Conservation (phyloP, 2,888 invertebrate genomes). For the Osmoderma eremita region DNA sequence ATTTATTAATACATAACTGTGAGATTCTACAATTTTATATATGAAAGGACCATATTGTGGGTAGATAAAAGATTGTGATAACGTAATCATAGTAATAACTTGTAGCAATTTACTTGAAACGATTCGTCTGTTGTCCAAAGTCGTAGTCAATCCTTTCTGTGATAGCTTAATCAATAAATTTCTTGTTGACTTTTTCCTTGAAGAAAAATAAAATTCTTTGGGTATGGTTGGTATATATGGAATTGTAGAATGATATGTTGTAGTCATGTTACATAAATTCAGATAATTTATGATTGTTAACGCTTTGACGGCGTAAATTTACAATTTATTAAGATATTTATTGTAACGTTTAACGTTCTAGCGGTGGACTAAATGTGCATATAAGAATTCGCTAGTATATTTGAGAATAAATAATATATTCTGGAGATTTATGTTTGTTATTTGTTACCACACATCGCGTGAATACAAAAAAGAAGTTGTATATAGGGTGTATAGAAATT, state of each 20-base stretch:
- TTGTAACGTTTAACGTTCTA: conserved; percentile 5
- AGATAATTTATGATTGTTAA: conserved; percentile 34
- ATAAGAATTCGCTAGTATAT: conserved; percentile 23
- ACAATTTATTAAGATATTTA: conserved; percentile 24
- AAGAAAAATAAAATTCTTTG: background rate
- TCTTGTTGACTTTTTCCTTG: too few species aligned
- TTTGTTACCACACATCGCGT: too few species aligned
- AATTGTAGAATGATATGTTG: conserved; percentile 33
- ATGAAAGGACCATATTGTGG: too few species aligned
- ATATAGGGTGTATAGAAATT: too few species aligned
- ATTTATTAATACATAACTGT: too few species aligned
- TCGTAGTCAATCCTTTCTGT: conserved; percentile 31
- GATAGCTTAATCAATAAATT: conserved; percentile 29
- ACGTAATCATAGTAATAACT: too few species aligned
- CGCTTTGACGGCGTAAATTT: conserved; percentile 9
- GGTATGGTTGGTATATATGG: conserved; percentile 18
- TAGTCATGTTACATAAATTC: conserved; percentile 9
- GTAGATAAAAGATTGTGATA: too few species aligned
- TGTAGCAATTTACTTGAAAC: background rate
- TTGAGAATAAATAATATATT: conserved; percentile 33
- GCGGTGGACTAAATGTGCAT: conserved; percentile 23
- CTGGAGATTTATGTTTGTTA: conserved; percentile 1
- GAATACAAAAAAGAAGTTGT: too few species aligned
- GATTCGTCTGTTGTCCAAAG: conserved; percentile 3
- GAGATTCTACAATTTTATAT: too few species aligned